Base-by-base conservation (phyloP, 2,113 vertebrate genomes). In the Onychorhynchus coronatus region DNA sequence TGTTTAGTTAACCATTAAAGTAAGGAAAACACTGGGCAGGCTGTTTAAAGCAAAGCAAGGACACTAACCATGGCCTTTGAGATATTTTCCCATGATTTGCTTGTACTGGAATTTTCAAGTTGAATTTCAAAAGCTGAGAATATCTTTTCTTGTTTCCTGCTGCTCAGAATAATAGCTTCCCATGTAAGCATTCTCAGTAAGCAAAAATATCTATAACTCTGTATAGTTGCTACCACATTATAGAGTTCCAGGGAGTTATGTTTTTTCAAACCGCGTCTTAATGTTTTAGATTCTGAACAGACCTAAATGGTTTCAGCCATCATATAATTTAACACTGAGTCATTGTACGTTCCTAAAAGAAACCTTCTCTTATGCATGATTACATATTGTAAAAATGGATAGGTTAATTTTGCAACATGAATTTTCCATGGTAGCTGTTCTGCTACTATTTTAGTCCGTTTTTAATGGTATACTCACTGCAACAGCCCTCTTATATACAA, bases 321-420 rank as follows among this genome's bases (percentile, higher is more conserved):
- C 96, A 50, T 97, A 88, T 97, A 98, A 98, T 98, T 98, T 97
- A 96, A 91, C 62, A 73, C 83, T 94, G 96, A 96, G 96, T 97
- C 96, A 95, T 89, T 93, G 91, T 77, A 83, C 94, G 89, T 96
- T 92, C 89, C 75, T 96, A 21, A 89, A 96, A 96, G 92, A 97
- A 97, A 91, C 91, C 97, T 96, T 95, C 94, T 96, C 94, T 98
- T 98, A 97, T 95, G 94, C 89, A 91, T 98, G 96, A 98, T 98
- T 98, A 98, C 88, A 98, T 94, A 88, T 95, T 97, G 96, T 59
- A 72, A 97, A 96, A 98, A 97, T 30, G 80, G 96, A 95, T 96
- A 94, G 92, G 95, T 94, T 98, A 92, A 96, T 94, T 98, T 98
- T 96, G 95, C 72, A 90, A 66, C 91, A 93, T 90, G 72, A 94